Evolutionary conservation across 2,888 invertebrate genomes (phyloP).

Genomic region (Harpalus rufipes): DNA sequence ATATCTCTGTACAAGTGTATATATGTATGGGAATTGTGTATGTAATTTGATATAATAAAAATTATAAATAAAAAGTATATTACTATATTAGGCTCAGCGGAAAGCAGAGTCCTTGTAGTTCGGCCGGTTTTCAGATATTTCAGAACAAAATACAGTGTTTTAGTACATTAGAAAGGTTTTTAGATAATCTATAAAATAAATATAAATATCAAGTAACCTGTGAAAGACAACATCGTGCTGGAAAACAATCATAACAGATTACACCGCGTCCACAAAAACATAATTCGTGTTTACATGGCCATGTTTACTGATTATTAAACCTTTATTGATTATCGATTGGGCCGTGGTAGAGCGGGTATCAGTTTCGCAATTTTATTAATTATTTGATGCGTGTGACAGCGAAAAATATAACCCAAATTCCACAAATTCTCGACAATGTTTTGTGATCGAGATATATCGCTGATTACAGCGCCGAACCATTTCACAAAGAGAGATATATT

Average conservation of each 20-base stretch:
- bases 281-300: slow-evolving; percentile 51
- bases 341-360: slow-evolving; percentile 20
- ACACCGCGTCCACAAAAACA: slow-evolving; percentile 25
- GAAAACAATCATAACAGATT: slow-evolving; percentile 21
- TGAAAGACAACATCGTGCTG: slow-evolving; percentile 22
- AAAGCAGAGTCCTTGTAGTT: too few relatives aligned
- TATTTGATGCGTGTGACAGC: slow-evolving; percentile 45
- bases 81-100: too few relatives aligned
- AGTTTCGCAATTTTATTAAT: slow-evolving; percentile 50
- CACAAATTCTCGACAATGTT: slow-evolving; percentile 25
- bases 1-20: too few relatives aligned
- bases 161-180: neutral
- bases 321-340: slow-evolving; percentile 48
- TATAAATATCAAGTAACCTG: neutral
- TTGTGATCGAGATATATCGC: slow-evolving; percentile 1
- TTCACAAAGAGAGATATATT: neutral
- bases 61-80: too few relatives aligned
- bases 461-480: neutral
- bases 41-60: too few relatives aligned
- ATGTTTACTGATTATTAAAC: slow-evolving; percentile 59
- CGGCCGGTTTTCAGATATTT: too few relatives aligned
- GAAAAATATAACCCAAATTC: slow-evolving; percentile 18
- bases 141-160: neutral
- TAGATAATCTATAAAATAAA: neutral
- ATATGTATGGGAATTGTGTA: too few relatives aligned